phyloP scores from a whole-genome alignment of 2,888 invertebrate genomes.

The Calameuta filiformis region DNA sequence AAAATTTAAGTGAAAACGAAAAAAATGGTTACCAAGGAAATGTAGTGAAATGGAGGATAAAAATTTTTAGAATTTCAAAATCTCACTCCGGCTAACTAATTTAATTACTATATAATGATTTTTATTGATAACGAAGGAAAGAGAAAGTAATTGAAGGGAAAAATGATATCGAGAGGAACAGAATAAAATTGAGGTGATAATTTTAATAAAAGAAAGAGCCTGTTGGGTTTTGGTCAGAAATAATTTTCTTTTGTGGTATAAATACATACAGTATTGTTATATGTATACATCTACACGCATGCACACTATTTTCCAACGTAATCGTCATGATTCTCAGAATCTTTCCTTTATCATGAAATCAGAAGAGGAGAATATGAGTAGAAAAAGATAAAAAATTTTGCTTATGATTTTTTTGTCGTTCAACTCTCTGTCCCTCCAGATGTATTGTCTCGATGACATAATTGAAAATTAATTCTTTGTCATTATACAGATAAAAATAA shows the following conservation, averaged over 20 bases:
- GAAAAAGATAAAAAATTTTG: neutral
- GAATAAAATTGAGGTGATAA: conserved; percentile 12
- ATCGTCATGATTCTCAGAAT: neutral
- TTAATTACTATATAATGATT: conserved; percentile 62
- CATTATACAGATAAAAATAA: neutral
- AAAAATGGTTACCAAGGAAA: conserved; percentile 6
- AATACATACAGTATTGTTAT: neutral
- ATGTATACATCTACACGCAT: neutral
- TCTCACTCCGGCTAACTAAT: neutral
- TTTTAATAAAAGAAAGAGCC: conserved; percentile 2
- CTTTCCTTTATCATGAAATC: neutral
- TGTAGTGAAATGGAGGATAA: conserved; percentile 9
- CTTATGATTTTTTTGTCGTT: neutral
- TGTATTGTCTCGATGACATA: neutral
- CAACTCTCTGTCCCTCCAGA: neutral
- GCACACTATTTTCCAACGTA: neutral
- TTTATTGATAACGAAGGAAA: conserved; percentile 58
- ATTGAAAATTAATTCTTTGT: neutral
- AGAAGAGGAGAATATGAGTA: neutral
- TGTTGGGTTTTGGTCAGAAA: neutral
- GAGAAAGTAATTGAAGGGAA: conserved; percentile 57
- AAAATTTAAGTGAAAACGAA: conserved; percentile 13
- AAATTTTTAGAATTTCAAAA: conserved; percentile 1
- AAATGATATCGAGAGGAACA: conserved; percentile 40
- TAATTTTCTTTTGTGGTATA: neutral